Evolutionary conservation across 2,113 vertebrate species (phyloP).

Genomic region (Siniperca knerii): DNA sequence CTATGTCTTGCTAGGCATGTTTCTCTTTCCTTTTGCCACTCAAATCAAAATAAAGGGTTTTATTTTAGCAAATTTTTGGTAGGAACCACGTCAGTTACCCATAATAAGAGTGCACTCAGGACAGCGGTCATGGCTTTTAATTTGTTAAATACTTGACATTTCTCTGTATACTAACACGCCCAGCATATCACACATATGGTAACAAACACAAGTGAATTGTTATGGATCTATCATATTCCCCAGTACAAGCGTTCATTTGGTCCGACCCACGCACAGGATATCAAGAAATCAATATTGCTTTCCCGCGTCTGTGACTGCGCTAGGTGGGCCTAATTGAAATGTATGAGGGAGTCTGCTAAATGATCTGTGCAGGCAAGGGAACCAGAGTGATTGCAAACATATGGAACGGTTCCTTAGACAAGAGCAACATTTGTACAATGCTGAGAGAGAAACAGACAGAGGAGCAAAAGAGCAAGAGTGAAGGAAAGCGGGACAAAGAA

Average conservation of each 20-base stretch:
- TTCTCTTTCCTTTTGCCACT: neutral
- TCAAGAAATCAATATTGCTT: slow-evolving; percentile 80
- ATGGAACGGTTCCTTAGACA: slow-evolving; percentile 80
- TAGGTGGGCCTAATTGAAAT: slow-evolving; percentile 83
- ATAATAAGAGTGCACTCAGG: neutral
- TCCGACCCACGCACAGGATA: slow-evolving; percentile 69
- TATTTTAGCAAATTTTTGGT: neutral
- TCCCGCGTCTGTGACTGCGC: slow-evolving; percentile 68
- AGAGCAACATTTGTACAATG: slow-evolving; percentile 79
- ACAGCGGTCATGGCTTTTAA: slow-evolving; percentile 34
- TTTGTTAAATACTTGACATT: slow-evolving; percentile 32
- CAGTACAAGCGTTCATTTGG: slow-evolving; percentile 73
- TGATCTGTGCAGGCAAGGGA: slow-evolving; percentile 79
- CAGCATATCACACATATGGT: slow-evolving; percentile 35
- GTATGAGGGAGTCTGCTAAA: slow-evolving; percentile 80
- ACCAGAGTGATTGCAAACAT: slow-evolving; percentile 79
- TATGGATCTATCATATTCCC: slow-evolving; percentile 76
- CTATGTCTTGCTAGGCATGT: neutral
- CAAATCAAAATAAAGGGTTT: neutral
- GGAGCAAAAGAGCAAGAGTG: slow-evolving; percentile 10
- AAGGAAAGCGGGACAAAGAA: neutral
- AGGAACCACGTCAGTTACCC: neutral
- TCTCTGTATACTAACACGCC: neutral
- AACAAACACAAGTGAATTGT: slow-evolving; percentile 64
- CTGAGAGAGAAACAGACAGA: slow-evolving; percentile 56